Conservation (phyloP, 2,113 vertebrate species). For the Gila orcuttii region DNA sequence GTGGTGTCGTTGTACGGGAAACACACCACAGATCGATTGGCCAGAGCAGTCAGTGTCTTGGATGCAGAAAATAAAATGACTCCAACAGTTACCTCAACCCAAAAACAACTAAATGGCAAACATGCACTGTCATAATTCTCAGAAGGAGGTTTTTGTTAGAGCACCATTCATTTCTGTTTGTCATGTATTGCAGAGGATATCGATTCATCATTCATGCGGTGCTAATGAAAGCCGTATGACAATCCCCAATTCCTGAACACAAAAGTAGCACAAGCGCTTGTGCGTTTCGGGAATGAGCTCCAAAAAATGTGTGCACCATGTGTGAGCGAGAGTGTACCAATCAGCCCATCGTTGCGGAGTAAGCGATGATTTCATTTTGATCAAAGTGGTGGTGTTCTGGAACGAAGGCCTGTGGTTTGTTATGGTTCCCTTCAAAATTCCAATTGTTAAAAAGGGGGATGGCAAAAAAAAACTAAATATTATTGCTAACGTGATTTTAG, state of each 20-base stretch:
- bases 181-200: neutral
- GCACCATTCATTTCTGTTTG: neutral
- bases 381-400: slow-evolving; percentile 58
- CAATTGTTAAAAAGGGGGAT: slow-evolving; percentile 64
- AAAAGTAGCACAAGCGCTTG: slow-evolving; percentile 7
- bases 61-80: too few relatives aligned
- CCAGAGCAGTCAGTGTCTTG: too few relatives aligned
- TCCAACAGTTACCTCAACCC: neutral
- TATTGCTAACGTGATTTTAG: slow-evolving; percentile 63
- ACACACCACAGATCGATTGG: too few relatives aligned
- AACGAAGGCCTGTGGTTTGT: slow-evolving; percentile 61
- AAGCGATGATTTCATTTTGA: slow-evolving; percentile 72
- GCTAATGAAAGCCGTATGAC: slow-evolving; percentile 19
- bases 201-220: neutral
- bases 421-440: slow-evolving; percentile 62
- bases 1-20: too few relatives aligned
- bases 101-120: neutral
- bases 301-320: slow-evolving; percentile 68
- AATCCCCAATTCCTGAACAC: neutral
- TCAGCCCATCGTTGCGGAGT: slow-evolving; percentile 58
- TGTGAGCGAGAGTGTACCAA: slow-evolving; percentile 58
- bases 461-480: slow-evolving; percentile 64
- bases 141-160: slow-evolving; percentile 2
- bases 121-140: slow-evolving; percentile 1
- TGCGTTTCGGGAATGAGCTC: slow-evolving; percentile 18